These are phyloP conservation scores for Lucilia cuprina DNA, from an alignment of 1,140 invertebrate species.

Conservation along the genomic window DNA sequence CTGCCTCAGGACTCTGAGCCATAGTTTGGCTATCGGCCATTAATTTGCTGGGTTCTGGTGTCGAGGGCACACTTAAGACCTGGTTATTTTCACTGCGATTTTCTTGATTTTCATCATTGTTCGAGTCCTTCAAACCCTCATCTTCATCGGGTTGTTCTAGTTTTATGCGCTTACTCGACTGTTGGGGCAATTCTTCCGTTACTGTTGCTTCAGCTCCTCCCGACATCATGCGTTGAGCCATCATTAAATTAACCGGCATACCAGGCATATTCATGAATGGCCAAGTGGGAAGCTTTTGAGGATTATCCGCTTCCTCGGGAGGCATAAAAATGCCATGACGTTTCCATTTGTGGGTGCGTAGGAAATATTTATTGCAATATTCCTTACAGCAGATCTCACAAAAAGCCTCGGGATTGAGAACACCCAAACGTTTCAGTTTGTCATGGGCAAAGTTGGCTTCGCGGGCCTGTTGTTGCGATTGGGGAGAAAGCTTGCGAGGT, in stretches of 20 bases:
- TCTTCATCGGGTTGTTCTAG: slow-evolving; percentile 63
- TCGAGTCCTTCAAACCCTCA: slow-evolving; percentile 46
- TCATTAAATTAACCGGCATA: slow-evolving; percentile 71
- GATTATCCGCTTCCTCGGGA: slow-evolving; percentile 65
- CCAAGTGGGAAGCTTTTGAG: slow-evolving; percentile 59
- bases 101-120: slow-evolving; percentile 38
- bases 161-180: slow-evolving; percentile 53
- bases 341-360: slow-evolving; percentile 89
- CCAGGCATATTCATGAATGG: slow-evolving; percentile 67
- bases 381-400: slow-evolving; percentile 95
- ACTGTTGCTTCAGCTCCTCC: slow-evolving; percentile 43
- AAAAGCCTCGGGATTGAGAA: slow-evolving; percentile 87
- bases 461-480: slow-evolving; percentile 69
- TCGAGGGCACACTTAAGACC: slow-evolving; percentile 1
- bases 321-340: slow-evolving; percentile 75
- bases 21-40: slow-evolving; percentile 50
- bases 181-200: slow-evolving; percentile 30
- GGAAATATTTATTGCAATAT: slow-evolving; percentile 94
- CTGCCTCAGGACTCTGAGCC: slow-evolving; percentile 65
- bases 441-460: slow-evolving; percentile 73
- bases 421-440: slow-evolving; percentile 75
- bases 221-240: slow-evolving; percentile 51
- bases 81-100: slow-evolving; percentile 32
- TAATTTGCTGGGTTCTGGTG: slow-evolving; percentile 47
- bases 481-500: slow-evolving; percentile 68